Base-by-base conservation (phyloP, 2,888 invertebrate genomes). In the Xylota sylvarum region DNA sequence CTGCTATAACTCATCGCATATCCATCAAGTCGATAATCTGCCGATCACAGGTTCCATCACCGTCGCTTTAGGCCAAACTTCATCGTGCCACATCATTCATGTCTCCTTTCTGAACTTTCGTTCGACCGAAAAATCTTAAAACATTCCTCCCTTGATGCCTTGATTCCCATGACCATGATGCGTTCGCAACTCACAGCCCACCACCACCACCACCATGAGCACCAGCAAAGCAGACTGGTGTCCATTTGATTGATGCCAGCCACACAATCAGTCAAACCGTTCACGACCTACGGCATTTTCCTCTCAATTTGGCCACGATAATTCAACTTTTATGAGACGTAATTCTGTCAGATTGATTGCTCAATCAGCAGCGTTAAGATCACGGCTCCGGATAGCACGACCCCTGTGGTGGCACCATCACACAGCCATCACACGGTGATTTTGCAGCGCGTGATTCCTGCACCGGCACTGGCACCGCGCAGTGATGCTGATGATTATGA, bases 271-370 rank as follows among this genome's bases (percentile, higher is more conserved):
- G 72, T 86, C 86, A 86, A 80, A 62, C 37, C 48, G 55, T 69
- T 81, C 86, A 86, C 81, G 82, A 82, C 86, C 86, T 67, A 74
- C 67, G 82, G 86, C 82, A 78, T 48, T 69, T 82, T 77, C 55
- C 64, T 62, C 86, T 86, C 86, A 86, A 86, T 86, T 86, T 86
- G 86, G 86, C 82, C 86, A 56, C 73, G 60, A 86, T 86, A 86
- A 86, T 82, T 86, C 87, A 82, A 64, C 78, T 84, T 88, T 85
- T 88, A 79, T 82, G 79, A 86, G 87, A 83, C 79, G 81, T 84
- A 74, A 86, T 79, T 84, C 87, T 86, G 84, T 76, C 88, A 88
- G 87, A 89, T 89, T 89, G 91, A 91, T 91, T 90, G 89, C 91
- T 91, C 90, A 90, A 91, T 91, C 90, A 89, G 82, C 73, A 82